phyloP scores from a whole-genome alignment of 2,888 invertebrate genomes.

The Hirtodrosophila confusa region DNA sequence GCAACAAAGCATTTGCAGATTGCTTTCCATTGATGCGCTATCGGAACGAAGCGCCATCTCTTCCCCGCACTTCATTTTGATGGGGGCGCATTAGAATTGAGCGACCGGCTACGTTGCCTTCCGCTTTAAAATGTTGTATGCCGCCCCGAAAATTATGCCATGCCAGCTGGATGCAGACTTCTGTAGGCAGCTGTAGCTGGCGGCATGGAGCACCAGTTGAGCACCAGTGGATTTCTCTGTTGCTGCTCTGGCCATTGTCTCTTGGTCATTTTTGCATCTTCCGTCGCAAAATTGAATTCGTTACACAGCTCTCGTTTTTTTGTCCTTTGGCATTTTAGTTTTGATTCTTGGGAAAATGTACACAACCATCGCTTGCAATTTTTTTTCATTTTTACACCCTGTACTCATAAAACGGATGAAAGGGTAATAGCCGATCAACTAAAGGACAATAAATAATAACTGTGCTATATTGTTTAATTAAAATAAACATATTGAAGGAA shows the following conservation, averaged over 20 bases:
- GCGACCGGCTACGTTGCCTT: no score
- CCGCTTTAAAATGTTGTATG: conserved; percentile 19
- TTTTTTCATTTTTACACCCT: conserved; percentile 6
- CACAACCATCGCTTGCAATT: conserved; percentile 17
- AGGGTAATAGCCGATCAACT: no score
- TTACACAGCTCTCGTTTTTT: no score
- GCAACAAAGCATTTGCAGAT: conserved; percentile 74
- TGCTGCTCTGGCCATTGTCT: conserved; percentile 20
- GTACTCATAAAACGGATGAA: no score
- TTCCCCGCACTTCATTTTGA: background rate
- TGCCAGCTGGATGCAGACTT: conserved; percentile 13
- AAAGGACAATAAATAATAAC: no score
- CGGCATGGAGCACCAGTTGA: background rate
- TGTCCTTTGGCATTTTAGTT: conserved; percentile 16
- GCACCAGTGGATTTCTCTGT: conserved; percentile 6
- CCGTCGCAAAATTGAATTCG: conserved; percentile 25
- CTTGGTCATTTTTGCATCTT: conserved; percentile 33
- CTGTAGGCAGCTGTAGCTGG: background rate
- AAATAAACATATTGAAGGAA: no score
- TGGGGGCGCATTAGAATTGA: no score
- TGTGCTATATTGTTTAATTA: no score
- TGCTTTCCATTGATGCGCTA: conserved; percentile 68
- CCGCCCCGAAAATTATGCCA: conserved; percentile 42
- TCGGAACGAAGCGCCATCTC: conserved; percentile 37
- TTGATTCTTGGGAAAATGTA: conserved; percentile 34